Conservation (phyloP, 2,888 invertebrate genomes). For the Platycnemis pennipes region DNA sequence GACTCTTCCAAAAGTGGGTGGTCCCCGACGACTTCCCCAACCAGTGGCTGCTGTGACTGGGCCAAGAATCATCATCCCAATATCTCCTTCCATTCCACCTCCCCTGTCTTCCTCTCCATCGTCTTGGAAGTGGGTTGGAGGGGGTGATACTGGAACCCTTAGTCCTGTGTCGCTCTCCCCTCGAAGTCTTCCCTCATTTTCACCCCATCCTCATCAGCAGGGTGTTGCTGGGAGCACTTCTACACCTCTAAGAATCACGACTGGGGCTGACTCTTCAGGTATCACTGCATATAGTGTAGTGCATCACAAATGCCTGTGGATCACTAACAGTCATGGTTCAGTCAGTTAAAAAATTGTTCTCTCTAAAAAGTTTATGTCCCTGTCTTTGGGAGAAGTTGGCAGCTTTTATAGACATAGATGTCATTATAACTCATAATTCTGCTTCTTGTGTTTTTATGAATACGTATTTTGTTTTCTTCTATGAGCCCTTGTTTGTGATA, state of each 20-base stretch:
- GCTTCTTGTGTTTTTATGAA: neutral
- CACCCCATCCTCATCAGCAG: slow-evolving; percentile 75
- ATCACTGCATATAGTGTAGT: slow-evolving; percentile 68
- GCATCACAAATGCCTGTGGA: slow-evolving; percentile 62
- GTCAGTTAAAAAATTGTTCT: slow-evolving; percentile 22
- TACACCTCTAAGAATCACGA: slow-evolving; percentile 68
- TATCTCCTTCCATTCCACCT: slow-evolving; percentile 62
- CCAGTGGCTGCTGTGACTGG: slow-evolving; percentile 33
- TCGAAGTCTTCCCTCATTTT: slow-evolving; percentile 78
- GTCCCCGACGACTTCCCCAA: slow-evolving; percentile 53
- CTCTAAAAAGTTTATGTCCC: neutral
- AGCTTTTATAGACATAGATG: slow-evolving; percentile 25
- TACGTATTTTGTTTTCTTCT: neutral
- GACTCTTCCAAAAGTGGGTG: slow-evolving; percentile 44
- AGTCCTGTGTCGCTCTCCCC: slow-evolving; percentile 83
- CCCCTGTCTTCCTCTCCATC: slow-evolving; percentile 59
- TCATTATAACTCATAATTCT: neutral
- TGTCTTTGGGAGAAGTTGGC: slow-evolving; percentile 39
- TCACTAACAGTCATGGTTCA: slow-evolving; percentile 50
- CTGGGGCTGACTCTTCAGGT: slow-evolving; percentile 74
- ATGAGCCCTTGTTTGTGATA: neutral
- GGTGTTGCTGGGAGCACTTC: slow-evolving; percentile 74
- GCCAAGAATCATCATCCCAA: slow-evolving; percentile 65
- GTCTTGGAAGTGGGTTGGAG: slow-evolving; percentile 78
- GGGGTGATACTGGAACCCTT: slow-evolving; percentile 78